Evolutionary conservation across 2,888 invertebrate species (phyloP), one percentile per base, ranked within the genome.

Genomic region (Stenolophus ochropezus): DNA sequence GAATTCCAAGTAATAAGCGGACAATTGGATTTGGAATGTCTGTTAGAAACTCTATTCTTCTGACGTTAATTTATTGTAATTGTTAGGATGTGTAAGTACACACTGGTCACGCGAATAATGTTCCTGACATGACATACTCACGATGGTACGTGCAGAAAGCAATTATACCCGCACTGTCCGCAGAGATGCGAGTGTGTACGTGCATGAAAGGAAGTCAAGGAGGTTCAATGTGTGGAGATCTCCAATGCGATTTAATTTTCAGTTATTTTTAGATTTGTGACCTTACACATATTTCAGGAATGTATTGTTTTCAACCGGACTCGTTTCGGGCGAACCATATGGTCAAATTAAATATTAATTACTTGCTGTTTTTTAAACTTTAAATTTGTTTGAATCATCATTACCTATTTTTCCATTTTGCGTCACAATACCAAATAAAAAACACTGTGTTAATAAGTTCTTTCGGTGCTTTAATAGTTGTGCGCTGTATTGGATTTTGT

Each of bases 141-240:
- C n/a, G 18, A 23, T 49, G 20, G 6, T 49, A 49, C 42, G 47
- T 75, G 25, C 51, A 75, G 53, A 23, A 51, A 8, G 53, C 75
- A 76, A 58, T 58, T 53, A 76, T 18, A 16, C 25, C 56, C n/a
- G 75, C 20, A 76, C 23, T 56, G 23, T 11, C 11, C 14, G 14
- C 25, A 42, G 14, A 42, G n/a, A 14, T 51, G 25, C 21, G 69
- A 47, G 51, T 69, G 69, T 51, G 25, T 78, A 53, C 51, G 27
- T 56, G 53, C 42, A 78, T 78, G 78, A 78, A 78, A 78, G 49
- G 78, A 78, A 78, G 78, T 78, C 78, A 78, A 78, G 78, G 78
- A 69, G 78, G 65, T 78, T 78, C 73, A 49, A 21, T 47, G 47
- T 33, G 18, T 69, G 73, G 23, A 73, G 47, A 73, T 49, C 47